A percentile compares a stretch with the other conserved stretches of the same genome.
Evolutionary conservation across 2,113 vertebrate species (phyloP).

Genomic region (Cercocebus atys): DNA sequence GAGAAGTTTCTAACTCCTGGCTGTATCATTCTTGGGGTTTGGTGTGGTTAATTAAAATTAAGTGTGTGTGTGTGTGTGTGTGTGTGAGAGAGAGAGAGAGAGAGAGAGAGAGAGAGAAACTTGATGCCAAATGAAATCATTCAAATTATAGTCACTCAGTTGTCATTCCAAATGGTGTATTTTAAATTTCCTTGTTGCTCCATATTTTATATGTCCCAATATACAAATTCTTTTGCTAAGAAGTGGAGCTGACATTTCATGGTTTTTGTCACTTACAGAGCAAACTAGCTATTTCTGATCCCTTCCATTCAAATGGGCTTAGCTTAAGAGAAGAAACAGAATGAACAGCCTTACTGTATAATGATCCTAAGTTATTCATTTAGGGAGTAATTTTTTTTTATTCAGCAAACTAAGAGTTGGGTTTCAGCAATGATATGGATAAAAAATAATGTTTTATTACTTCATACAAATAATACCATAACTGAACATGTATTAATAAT

Average conservation of each 20-base stretch:
- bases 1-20: background rate
- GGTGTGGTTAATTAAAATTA: background rate
- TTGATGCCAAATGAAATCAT: background rate
- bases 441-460: background rate
- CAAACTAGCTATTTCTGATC: background rate
- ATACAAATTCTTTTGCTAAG: background rate
- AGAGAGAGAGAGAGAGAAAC: background rate
- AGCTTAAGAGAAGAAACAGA: background rate
- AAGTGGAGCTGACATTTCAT: background rate
- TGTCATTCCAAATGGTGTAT: background rate
- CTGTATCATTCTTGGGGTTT: background rate
- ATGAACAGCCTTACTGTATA: background rate
- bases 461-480: background rate
- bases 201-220: background rate
- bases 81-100: background rate
- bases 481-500: background rate
- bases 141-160: background rate
- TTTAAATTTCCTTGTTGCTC: constrained; percentile 1
- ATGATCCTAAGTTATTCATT: background rate
- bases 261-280: background rate
- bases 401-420: background rate
- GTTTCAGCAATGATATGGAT: background rate
- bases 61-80: background rate
- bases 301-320: background rate
- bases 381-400: background rate